A percentile compares a stretch with the other conserved stretches of the same genome.
phyloP scores from a whole-genome alignment of 2,113 vertebrate genomes.

The Malurus cyaneus region DNA sequence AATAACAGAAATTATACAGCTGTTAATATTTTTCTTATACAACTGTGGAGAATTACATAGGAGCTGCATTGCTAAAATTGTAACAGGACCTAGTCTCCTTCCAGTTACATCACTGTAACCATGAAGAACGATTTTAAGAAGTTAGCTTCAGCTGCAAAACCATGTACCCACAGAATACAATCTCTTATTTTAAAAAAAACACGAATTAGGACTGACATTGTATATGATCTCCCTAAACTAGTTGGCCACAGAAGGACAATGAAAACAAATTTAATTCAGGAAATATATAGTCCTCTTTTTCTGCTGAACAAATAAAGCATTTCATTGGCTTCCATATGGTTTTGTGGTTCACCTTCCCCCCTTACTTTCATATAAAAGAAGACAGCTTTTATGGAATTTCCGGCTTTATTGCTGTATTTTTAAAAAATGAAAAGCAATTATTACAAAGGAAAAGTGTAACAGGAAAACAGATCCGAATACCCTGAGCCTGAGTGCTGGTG shows the following conservation, averaged over 20 bases:
- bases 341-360: background rate
- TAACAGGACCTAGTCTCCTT: background rate
- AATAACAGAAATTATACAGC: background rate
- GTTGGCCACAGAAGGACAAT: background rate
- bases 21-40: background rate
- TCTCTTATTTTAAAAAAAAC: background rate
- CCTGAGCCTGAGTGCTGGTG: background rate
- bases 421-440: background rate
- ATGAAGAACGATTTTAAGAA: background rate
- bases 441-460: conserved; percentile 37
- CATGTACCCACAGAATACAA: background rate
- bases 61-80: background rate
- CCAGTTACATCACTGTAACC: background rate
- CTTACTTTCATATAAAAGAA: background rate
- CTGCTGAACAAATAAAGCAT: conserved; percentile 42
- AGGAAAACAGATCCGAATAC: conserved; percentile 34
- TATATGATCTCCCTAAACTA: background rate
- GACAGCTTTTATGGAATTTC: conserved; percentile 39
- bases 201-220: background rate
- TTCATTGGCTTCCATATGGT: conserved; percentile 40
- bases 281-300: background rate
- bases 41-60: background rate
- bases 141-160: background rate
- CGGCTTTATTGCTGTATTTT: conserved; percentile 17
- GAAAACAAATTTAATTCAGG: conserved; percentile 43